Evolutionary conservation across 1,140 invertebrate species (phyloP).

Genomic region (Drosophila grimshawi): DNA sequence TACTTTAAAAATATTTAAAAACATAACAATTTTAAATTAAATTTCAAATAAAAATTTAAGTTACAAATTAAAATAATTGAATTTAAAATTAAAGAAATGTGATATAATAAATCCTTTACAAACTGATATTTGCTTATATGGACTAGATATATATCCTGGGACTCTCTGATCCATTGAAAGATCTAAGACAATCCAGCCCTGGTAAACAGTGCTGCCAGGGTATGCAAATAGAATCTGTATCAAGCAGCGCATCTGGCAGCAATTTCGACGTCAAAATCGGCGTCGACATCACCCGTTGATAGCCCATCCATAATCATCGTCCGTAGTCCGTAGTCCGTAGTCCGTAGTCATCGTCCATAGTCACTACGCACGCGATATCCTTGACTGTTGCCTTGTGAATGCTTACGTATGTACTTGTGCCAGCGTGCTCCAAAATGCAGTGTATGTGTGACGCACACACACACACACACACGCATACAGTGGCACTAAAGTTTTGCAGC

Average conservation of each 20-base stretch:
- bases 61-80: no score
- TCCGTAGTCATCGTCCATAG: neutral
- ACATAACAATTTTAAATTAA: no score
- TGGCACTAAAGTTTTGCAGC: conserved; percentile 17
- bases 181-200: neutral
- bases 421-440: conserved; percentile 15
- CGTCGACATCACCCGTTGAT: conserved; percentile 22
- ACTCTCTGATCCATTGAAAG: no score
- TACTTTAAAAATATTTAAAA: no score
- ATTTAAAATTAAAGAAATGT: no score
- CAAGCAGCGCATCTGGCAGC: conserved; percentile 28
- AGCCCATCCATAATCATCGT: neutral
- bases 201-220: conserved; percentile 14
- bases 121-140: no score
- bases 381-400: conserved; percentile 59
- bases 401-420: conserved; percentile 39
- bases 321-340: no score
- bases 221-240: conserved; percentile 37
- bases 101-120: no score
- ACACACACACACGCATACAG: conserved; percentile 1
- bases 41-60: no score
- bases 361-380: conserved; percentile 55
- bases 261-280: conserved; percentile 16
- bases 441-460: neutral
- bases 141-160: neutral